Evolutionary conservation across 2,797 vertebrate genomes (phyloP).

Genomic region (Melanotaenia trifasciata): DNA sequence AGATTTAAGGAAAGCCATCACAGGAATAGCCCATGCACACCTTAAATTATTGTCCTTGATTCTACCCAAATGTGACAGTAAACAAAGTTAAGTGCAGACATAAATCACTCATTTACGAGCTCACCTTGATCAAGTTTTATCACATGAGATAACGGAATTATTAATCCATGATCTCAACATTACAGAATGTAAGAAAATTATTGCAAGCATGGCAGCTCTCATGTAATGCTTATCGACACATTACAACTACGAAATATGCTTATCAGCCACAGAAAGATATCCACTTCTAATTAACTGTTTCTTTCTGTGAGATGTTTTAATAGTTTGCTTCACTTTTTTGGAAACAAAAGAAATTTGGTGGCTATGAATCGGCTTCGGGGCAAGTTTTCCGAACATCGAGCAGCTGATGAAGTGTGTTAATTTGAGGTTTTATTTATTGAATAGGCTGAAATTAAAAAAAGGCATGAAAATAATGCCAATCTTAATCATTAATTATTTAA

Average conservation of each 20-base stretch:
- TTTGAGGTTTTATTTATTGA: conserved; percentile 9
- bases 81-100: no score
- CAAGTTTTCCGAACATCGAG: background rate
- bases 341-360: background rate
- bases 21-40: no score
- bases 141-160: no score
- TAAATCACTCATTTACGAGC: no score
- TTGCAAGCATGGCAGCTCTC: background rate
- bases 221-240: no score
- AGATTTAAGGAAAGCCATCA: no score
- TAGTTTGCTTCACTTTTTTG: background rate
- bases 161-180: no score
- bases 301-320: background rate
- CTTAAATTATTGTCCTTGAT: no score
- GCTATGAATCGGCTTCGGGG: background rate
- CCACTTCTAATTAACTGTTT: background rate
- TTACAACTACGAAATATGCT: no score
- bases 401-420: background rate
- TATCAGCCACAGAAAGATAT: background rate
- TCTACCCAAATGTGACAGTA: no score
- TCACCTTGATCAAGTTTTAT: no score
- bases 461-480: background rate
- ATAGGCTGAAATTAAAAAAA: background rate
- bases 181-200: background rate
- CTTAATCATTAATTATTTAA: background rate